These are phyloP conservation scores for Cyaniris semiargus DNA, from an alignment of 2,888 invertebrate species.

Conservation along the genomic window DNA sequence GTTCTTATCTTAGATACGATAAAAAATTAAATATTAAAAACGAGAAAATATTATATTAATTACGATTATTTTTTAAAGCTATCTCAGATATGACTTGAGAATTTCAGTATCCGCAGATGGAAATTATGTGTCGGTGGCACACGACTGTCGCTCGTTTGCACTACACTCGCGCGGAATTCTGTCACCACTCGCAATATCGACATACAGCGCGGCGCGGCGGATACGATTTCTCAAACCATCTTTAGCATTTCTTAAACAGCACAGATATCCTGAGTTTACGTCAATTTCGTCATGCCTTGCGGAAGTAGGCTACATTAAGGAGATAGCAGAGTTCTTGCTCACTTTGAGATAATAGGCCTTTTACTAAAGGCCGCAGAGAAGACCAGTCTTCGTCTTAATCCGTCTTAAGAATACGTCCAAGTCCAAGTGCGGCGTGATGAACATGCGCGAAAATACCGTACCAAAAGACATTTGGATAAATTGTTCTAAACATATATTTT, in stretches of 20 bases:
- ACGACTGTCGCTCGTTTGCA: no score
- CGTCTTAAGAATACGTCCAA: background rate
- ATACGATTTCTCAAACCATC: conserved; percentile 15
- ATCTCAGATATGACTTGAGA: no score
- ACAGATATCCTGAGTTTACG: conserved; percentile 17
- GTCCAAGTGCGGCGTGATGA: background rate
- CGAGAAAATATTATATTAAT: no score
- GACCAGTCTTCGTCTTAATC: no score
- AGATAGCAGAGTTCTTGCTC: background rate
- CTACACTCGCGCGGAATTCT: no score
- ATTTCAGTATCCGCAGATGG: no score
- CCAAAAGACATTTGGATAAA: background rate
- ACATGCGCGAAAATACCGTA: background rate
- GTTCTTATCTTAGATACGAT: no score
- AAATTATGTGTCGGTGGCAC: no score
- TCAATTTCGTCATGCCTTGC: background rate
- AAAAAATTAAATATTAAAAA: no score
- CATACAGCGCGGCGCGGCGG: conserved; percentile 22
- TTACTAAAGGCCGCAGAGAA: background rate
- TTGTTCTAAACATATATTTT: background rate
- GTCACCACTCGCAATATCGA: no score
- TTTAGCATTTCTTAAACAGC: conserved; percentile 10
- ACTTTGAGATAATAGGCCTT: background rate
- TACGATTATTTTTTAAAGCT: no score
- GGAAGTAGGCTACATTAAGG: background rate